Evolutionary conservation across 2,797 vertebrate species (phyloP), one percentile per base, ranked within the genome.

Genomic region (Myiotriccus ornatus): DNA sequence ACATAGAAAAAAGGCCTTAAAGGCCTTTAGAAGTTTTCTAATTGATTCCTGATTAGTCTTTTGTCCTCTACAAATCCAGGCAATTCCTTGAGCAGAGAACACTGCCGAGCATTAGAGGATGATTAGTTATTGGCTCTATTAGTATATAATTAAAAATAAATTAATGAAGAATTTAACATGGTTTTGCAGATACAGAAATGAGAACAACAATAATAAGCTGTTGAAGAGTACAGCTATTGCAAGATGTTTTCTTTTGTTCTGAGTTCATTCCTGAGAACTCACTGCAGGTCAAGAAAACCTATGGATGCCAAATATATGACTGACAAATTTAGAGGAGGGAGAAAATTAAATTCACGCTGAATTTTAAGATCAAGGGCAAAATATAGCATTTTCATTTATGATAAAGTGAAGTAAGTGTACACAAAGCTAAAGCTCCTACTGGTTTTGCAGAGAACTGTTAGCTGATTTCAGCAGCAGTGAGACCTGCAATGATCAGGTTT

Each of bases 1-100:
- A 79, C 27, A 74, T 1, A 41, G 73, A 10, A 74, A 82, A 78
- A 92, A 92, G 30, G 24, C 47, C 76, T 78, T 76, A 76, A 82
- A 85, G 65, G 79, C 77, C 59, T 91, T 93, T 10, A 46, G 63
- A 95, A 64, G 69, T 88, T 88, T 87, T 67, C 17, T 34, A 2
- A 84, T 89, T 25, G 23, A 91, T 92, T 97, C 74, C 84, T 90
- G 84, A 78, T 91, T 49, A 95, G 59, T 60, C 95, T 97, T 97
- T 98, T 95, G 94, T 97, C 74, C 96, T 87, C 87, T 74, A 82
- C 47, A 94, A 96, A 97, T 93, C 67, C 88, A 94, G 84, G 52
- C 81, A 92, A 89, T 94, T 97, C 74, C 80, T 96, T 94, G 93
- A 46, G 16, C 41, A 95, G 81, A 93, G 89, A 95, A 81, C 78